A percentile compares a stretch with the other conserved stretches of the same genome.
Evolutionary conservation across 2,888 invertebrate genomes (phyloP).

Genomic region (Drosophila austrosaltans): DNA sequence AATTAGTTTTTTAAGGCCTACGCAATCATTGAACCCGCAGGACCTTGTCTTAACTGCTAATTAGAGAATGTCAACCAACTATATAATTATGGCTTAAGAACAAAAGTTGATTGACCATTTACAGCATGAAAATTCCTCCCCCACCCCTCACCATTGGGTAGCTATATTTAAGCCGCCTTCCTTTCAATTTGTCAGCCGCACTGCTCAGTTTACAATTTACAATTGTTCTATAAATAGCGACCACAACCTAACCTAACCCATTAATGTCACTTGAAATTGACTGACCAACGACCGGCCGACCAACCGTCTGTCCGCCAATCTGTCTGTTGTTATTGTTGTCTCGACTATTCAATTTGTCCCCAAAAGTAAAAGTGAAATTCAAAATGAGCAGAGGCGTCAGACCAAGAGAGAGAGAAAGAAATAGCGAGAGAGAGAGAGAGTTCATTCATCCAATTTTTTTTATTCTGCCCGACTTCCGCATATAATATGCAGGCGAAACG

Average conservation of each 20-base stretch:
- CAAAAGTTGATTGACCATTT: background rate
- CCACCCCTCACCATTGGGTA: background rate
- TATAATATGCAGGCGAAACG: constrained; percentile 49
- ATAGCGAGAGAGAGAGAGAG: constrained; percentile 24
- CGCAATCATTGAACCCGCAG: background rate
- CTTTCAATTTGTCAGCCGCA: constrained; percentile 1
- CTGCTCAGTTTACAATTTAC: constrained; percentile 9
- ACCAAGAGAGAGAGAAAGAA: constrained; percentile 26
- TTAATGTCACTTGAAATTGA: constrained; percentile 58
- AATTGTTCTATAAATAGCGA: constrained; percentile 51
- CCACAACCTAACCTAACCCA: constrained; percentile 54
- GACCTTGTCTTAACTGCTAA: background rate
- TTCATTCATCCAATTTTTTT: constrained; percentile 69
- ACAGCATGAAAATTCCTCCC: background rate
- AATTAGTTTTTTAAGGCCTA: background rate
- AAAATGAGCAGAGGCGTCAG: constrained; percentile 8
- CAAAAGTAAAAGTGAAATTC: constrained; percentile 44
- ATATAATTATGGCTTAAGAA: background rate
- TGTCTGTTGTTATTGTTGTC: constrained; percentile 11
- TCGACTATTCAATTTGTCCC: constrained; percentile 41
- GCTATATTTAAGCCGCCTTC: background rate
- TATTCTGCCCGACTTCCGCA: constrained; percentile 62
- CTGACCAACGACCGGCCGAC: constrained; percentile 29
- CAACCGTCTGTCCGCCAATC: constrained; percentile 19
- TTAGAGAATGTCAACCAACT: background rate